Evolutionary conservation across 2,797 vertebrate species (phyloP).

Genomic region (Sebastes trivittatus): DNA sequence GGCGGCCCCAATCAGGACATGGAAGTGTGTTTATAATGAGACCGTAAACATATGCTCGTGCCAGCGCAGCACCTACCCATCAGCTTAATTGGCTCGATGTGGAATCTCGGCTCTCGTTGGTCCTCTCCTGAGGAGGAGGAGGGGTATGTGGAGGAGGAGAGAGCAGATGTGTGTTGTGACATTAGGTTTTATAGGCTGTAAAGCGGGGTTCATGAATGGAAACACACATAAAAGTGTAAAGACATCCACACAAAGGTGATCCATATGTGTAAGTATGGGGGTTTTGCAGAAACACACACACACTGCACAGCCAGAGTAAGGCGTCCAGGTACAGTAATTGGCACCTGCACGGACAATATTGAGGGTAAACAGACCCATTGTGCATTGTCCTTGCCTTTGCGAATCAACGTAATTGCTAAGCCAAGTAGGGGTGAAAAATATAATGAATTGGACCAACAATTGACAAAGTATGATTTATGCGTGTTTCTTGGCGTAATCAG

Average conservation of each 20-base stretch:
- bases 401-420: conserved; percentile 53
- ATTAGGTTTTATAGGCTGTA: conserved; percentile 11
- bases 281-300: not conserved
- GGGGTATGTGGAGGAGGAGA: conserved; percentile 18
- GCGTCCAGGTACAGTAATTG: conserved; percentile 13
- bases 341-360: conserved; percentile 32
- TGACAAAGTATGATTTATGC: conserved; percentile 82
- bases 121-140: conserved; percentile 40
- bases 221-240: too few relatives aligned
- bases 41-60: conserved; percentile 76
- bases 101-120: conserved; percentile 59
- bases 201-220: conserved; percentile 10
- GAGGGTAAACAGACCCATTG: conserved; percentile 45
- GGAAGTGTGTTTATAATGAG: conserved; percentile 76
- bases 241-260: too few relatives aligned
- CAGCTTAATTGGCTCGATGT: conserved; percentile 77
- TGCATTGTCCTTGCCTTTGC: conserved; percentile 43
- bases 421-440: conserved; percentile 47
- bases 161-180: conserved; percentile 26
- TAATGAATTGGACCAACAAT: conserved; percentile 70
- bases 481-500: conserved; percentile 66
- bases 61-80: conserved; percentile 66
- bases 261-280: not conserved
- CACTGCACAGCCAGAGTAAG: not conserved
- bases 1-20: conserved; percentile 57